Conservation (phyloP, 2,888 invertebrate genomes). For the Drosophila setosimentum region DNA sequence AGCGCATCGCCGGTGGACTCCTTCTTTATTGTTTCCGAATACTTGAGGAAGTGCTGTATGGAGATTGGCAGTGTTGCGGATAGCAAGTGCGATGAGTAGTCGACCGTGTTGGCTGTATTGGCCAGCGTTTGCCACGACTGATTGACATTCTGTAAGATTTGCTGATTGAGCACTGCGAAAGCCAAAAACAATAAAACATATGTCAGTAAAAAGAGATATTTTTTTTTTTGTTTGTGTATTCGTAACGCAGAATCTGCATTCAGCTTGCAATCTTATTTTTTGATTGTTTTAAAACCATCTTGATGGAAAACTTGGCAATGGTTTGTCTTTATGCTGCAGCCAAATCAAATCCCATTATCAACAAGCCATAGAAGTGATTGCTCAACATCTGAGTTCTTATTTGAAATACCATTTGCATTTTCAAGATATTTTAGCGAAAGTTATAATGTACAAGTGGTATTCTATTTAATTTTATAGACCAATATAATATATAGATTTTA, state of each 20-base stretch:
- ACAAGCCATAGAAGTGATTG: background rate
- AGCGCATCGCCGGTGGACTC: conserved; percentile 85
- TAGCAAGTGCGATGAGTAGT: conserved; percentile 85
- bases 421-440: no score
- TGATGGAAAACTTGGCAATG: background rate
- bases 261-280: background rate
- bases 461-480: no score
- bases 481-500: no score
- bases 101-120: conserved; percentile 85
- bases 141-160: conserved; percentile 85
- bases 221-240: background rate
- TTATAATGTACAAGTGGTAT: background rate
- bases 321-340: background rate
- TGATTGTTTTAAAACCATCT: background rate
- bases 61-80: conserved; percentile 86
- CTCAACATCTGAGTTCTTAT: background rate
- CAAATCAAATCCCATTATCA: background rate
- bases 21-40: conserved; percentile 86
- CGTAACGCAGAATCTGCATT: background rate
- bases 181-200: background rate
- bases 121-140: conserved; percentile 85
- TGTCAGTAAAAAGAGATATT: background rate
- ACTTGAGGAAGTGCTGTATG: conserved; percentile 86
- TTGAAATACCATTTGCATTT: background rate
- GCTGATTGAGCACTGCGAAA: conserved; percentile 84